Conservation (phyloP, 2,113 vertebrate species). For the Naja naja region DNA sequence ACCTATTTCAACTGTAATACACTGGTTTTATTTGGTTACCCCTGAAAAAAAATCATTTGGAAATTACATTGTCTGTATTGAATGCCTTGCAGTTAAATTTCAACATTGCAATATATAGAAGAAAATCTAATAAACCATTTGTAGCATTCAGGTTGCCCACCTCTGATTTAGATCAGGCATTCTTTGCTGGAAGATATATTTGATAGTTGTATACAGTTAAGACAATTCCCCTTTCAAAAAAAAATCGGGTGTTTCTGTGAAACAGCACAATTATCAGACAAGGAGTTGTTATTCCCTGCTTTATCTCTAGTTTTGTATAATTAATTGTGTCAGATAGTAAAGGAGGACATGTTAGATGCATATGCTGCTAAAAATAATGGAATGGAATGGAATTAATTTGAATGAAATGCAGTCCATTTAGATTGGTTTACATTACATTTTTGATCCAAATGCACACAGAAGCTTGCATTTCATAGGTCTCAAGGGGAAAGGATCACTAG, state of each 20-base stretch:
- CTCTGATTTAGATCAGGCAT: background rate
- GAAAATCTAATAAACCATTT: background rate
- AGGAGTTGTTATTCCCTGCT: background rate
- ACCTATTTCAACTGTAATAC: background rate
- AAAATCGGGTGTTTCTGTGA: background rate
- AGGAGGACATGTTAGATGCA: background rate
- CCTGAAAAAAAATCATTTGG: background rate
- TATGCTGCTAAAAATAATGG: background rate
- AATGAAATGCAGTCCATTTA: background rate
- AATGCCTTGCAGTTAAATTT: background rate
- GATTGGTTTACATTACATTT: background rate
- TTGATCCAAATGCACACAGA: background rate
- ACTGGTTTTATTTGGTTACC: background rate
- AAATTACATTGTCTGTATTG: background rate
- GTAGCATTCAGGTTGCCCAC: background rate
- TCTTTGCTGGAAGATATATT: background rate
- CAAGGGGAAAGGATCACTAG: background rate
- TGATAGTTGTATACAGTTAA: background rate
- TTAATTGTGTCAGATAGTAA: background rate
- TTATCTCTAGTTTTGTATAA: background rate
- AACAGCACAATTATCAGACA: background rate
- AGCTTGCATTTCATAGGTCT: background rate
- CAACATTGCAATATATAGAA: background rate
- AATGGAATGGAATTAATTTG: background rate
- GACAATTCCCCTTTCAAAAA: background rate